A percentile compares a stretch with the other conserved stretches of the same genome.
phyloP scores from a whole-genome alignment of 2,888 invertebrate genomes.

The Saturnia pavonia region DNA sequence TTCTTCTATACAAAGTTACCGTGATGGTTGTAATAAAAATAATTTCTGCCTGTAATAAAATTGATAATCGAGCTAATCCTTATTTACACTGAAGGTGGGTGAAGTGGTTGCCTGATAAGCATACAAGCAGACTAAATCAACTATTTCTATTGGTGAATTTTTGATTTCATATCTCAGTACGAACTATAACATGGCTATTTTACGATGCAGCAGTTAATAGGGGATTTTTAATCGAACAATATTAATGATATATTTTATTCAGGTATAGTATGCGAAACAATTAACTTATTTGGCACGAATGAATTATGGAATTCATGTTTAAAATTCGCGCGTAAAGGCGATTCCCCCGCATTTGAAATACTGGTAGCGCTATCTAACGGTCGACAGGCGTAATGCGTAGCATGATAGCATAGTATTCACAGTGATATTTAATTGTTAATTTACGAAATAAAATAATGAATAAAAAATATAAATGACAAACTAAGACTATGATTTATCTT shows the following conservation, averaged over 20 bases:
- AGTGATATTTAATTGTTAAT: neutral
- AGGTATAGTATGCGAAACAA: conserved; percentile 37
- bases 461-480: neutral
- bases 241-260: conserved; percentile 34
- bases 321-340: conserved; percentile 15
- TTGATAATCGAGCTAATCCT: conserved; percentile 75
- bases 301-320: neutral
- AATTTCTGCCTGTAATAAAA: conserved; percentile 65
- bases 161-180: conserved; percentile 43
- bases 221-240: conserved; percentile 40
- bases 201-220: conserved; percentile 27
- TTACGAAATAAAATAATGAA: neutral
- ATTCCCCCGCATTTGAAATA: neutral
- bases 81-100: conserved; percentile 72
- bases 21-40: conserved; percentile 56
- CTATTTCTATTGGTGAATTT: conserved; percentile 63
- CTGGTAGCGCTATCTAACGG: conserved; percentile 19
- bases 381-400: neutral
- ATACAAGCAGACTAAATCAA: conserved; percentile 54
- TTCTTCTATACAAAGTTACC: conserved; percentile 42
- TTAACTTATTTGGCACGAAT: conserved; percentile 16
- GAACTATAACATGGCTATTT: conserved; percentile 34
- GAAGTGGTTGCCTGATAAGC: conserved; percentile 73
- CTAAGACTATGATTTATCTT: neutral
- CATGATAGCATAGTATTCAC: neutral